Conservation (phyloP, 2,113 vertebrate species). For the Cinclus mexicanus region DNA sequence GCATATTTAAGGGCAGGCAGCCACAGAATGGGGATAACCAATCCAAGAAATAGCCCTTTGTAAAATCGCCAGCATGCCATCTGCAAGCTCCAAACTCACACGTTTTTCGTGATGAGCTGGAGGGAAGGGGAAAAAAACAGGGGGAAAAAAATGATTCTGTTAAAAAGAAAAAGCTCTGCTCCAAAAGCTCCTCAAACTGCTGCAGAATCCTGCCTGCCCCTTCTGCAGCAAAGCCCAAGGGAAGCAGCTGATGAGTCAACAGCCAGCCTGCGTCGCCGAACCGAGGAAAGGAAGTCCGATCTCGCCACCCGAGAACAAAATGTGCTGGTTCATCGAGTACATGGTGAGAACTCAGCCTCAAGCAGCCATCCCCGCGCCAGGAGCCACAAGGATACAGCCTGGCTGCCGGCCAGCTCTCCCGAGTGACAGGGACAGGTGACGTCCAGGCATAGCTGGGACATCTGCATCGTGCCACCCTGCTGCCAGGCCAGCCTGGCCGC, state of each 20-base stretch:
- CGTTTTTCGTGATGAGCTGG: not conserved
- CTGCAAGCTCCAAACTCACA: not conserved
- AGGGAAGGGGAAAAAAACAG: not conserved
- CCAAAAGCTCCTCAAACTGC: constrained; percentile 35
- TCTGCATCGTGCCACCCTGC: not conserved
- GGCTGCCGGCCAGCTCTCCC: not conserved
- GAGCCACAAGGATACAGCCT: not conserved
- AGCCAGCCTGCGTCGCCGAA: not conserved
- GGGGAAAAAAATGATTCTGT: not conserved
- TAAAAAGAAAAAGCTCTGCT: not conserved
- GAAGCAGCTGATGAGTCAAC: constrained; percentile 65
- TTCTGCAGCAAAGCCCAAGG: constrained; percentile 58
- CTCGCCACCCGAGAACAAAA: constrained; percentile 3
- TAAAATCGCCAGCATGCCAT: not conserved
- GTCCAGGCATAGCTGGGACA: not conserved
- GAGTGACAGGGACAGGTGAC: not conserved
- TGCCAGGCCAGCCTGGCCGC: not conserved
- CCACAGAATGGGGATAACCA: not conserved
- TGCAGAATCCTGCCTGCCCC: constrained; percentile 52
- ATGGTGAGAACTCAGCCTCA: not conserved
- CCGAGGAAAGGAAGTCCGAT: constrained; percentile 25
- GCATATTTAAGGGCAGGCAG: not conserved
- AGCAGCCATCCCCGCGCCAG: not conserved
- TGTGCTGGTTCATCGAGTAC: constrained; percentile 18
- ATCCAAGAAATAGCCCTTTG: not conserved